phyloP scores from a whole-genome alignment of 2,113 vertebrate species.

The Pelecanus crispus region DNA sequence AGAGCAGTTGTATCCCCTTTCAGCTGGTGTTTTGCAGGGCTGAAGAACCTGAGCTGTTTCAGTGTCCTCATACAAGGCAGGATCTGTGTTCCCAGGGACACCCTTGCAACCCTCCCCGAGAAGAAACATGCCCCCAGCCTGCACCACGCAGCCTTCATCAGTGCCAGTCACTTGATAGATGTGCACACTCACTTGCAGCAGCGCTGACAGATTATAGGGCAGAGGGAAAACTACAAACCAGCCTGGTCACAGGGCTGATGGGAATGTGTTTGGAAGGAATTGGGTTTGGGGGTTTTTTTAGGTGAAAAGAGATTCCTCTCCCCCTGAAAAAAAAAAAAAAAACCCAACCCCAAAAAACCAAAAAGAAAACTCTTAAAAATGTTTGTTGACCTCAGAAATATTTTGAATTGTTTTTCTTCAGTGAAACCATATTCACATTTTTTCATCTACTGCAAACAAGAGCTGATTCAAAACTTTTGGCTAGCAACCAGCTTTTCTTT shows the following conservation, averaged over 20 bases:
- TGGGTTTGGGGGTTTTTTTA: not conserved
- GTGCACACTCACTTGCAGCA: not conserved
- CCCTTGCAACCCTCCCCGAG: not conserved
- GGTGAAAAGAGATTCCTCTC: not conserved
- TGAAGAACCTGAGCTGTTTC: not conserved
- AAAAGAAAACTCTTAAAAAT: not conserved
- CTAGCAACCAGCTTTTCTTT: not conserved
- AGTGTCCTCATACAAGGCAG: not conserved
- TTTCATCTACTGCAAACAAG: not conserved
- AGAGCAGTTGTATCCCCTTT: not conserved
- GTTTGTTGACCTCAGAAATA: not conserved
- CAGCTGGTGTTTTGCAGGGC: constrained; percentile 29
- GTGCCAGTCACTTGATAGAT: not conserved
- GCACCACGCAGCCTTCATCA: not conserved
- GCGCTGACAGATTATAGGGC: not conserved
- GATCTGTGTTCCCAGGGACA: not conserved
- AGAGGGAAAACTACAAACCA: not conserved
- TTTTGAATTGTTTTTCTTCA: not conserved
- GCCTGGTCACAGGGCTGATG: not conserved
- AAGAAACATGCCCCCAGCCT: not conserved
- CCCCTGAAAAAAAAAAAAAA: rapidly evolving
- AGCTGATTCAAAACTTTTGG: not conserved
- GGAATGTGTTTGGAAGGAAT: not conserved
- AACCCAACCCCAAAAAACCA: rapidly evolving
- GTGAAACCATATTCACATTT: not conserved